A percentile compares a stretch with the other conserved stretches of the same genome.
Conservation (phyloP, 2,888 invertebrate genomes). For the Acheta domesticus region DNA sequence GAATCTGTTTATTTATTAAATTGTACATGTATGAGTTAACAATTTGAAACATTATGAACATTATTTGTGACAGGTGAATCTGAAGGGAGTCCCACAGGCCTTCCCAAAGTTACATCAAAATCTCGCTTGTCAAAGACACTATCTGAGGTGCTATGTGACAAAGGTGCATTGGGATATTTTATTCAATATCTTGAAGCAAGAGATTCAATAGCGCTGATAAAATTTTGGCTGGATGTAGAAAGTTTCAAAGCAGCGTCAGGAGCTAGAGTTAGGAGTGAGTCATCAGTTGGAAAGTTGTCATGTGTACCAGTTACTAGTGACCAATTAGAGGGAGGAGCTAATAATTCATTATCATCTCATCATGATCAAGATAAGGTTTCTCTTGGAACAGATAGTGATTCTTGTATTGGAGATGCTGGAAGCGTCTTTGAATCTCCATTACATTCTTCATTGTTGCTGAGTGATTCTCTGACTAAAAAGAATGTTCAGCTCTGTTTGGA, state of each 20-base stretch:
- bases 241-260: constrained; percentile 34
- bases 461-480: not conserved
- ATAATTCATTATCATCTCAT: constrained; percentile 30
- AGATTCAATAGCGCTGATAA: constrained; percentile 62
- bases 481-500: not conserved
- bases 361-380: constrained; percentile 41
- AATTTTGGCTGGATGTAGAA: constrained; percentile 61
- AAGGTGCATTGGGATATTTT: constrained; percentile 77
- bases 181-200: constrained; percentile 81
- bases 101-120: constrained; percentile 27
- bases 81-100: not conserved
- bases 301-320: constrained; percentile 34
- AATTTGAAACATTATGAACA: not conserved
- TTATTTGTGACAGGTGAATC: not conserved
- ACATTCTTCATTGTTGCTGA: constrained; percentile 28
- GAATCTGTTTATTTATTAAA: not conserved
- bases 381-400: constrained; percentile 50
- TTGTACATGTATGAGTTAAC: not conserved
- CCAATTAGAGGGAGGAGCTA: constrained; percentile 29
- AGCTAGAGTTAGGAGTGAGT: constrained; percentile 44
- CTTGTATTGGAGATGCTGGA: constrained; percentile 46
- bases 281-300: constrained; percentile 23
- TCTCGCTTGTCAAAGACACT: constrained; percentile 72
- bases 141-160: constrained; percentile 71
- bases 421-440: constrained; percentile 46